Evolutionary conservation across 1,140 invertebrate species (phyloP).

Genomic region (Aculops lycopersici): DNA sequence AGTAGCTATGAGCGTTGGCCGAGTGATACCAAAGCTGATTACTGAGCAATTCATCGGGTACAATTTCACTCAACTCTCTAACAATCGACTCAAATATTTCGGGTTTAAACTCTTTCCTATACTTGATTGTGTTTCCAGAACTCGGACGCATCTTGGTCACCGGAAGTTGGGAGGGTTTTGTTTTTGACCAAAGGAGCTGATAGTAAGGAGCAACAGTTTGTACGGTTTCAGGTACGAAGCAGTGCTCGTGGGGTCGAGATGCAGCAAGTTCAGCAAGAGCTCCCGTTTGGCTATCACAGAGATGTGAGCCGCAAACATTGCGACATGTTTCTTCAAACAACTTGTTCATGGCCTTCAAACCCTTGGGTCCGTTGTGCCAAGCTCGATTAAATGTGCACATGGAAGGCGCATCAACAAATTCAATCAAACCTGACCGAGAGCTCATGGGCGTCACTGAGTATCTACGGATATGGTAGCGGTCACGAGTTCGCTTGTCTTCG

Average conservation of each 20-base stretch:
- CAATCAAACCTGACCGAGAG: constrained; percentile 70
- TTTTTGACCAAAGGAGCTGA: not conserved
- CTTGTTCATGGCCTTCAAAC: constrained; percentile 1
- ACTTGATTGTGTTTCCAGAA: not conserved
- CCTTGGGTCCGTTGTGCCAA: constrained; percentile 31
- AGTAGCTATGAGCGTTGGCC: constrained; percentile 12
- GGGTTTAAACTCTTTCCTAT: not conserved
- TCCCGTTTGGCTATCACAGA: not conserved
- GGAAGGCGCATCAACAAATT: constrained; percentile 44
- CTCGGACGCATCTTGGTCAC: not conserved
- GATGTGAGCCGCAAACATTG: not conserved
- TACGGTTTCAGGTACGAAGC: not conserved
- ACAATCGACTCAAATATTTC: constrained; percentile 10
- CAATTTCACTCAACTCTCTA: constrained; percentile 18
- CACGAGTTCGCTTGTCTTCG: constrained; percentile 42
- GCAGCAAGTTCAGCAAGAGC: not conserved
- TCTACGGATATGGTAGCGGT: constrained; percentile 46
- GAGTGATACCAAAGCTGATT: constrained; percentile 21
- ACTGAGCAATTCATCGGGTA: not conserved
- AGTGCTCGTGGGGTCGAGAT: not conserved
- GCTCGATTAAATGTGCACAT: constrained; percentile 32
- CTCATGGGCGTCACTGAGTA: constrained; percentile 74
- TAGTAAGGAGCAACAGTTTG: no score
- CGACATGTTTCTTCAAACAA: not conserved
- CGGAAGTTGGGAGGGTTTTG: not conserved